Evolutionary conservation across 2,888 invertebrate genomes (phyloP).

Genomic region (Spisula subtruncata): DNA sequence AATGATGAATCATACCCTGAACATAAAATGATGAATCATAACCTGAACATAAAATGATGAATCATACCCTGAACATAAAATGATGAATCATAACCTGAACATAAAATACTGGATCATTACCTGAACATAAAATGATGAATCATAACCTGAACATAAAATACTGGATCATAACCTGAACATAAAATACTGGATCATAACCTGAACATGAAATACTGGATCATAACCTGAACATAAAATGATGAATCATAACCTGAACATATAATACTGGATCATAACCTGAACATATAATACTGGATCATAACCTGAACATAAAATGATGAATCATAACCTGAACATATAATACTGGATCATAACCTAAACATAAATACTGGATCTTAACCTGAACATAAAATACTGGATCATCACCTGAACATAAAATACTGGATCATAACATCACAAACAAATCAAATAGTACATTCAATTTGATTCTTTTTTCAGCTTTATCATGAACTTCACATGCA

Average conservation of each 20-base stretch:
- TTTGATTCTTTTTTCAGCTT: too few species aligned
- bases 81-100: background rate
- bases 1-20: background rate
- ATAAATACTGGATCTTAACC: background rate
- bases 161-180: background rate
- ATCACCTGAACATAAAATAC: background rate
- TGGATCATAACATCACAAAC: too few species aligned
- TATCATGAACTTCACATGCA: too few species aligned
- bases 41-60: background rate
- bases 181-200: background rate
- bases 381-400: background rate
- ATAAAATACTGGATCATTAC: background rate
- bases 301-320: background rate
- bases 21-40: background rate
- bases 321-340: background rate
- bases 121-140: background rate
- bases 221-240: conserved; percentile 1
- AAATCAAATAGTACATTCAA: background rate
- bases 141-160: background rate
- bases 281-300: background rate
- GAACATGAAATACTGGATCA: background rate
- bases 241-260: background rate
- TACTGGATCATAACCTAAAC: background rate
- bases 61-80: background rate
- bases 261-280: background rate